phyloP scores from a whole-genome alignment of 2,113 vertebrate species.

The Rhynchomys soricoides region DNA sequence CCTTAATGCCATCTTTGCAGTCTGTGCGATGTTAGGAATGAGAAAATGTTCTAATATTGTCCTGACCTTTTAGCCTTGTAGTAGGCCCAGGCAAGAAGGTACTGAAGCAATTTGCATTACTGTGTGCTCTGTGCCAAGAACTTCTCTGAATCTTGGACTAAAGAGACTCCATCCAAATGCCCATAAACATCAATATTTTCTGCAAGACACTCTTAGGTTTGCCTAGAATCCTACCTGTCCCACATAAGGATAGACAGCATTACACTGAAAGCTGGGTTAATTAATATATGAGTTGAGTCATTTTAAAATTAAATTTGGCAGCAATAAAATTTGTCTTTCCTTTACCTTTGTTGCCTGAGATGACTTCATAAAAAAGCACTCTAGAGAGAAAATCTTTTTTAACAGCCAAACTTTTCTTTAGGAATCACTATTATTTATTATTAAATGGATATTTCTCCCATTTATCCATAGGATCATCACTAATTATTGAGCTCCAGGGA shows the following conservation, averaged over 20 bases:
- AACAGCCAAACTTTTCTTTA: neutral
- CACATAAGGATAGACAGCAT: slow-evolving; percentile 21
- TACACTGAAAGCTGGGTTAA: slow-evolving; percentile 26
- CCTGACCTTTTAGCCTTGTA: slow-evolving; percentile 40
- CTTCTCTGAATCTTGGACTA: slow-evolving; percentile 49
- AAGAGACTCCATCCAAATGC: slow-evolving; percentile 7
- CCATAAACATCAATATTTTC: neutral
- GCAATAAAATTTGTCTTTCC: neutral
- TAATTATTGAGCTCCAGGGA: neutral
- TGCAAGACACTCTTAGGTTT: neutral
- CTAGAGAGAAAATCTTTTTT: slow-evolving; percentile 15
- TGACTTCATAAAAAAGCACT: neutral
- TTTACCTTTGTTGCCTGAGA: neutral
- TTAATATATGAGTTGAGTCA: slow-evolving; percentile 34
- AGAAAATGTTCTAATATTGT: slow-evolving; percentile 67
- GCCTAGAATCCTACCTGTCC: slow-evolving; percentile 5
- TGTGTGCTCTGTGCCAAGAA: neutral
- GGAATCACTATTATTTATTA: neutral
- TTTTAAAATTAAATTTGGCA: slow-evolving; percentile 62
- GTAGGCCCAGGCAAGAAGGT: neutral
- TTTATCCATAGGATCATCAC: neutral
- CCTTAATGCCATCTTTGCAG: slow-evolving; percentile 42
- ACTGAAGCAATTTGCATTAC: slow-evolving; percentile 38
- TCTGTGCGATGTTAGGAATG: slow-evolving; percentile 51
- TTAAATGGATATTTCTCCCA: neutral